These are phyloP conservation scores for Octodonta nipae DNA, from an alignment of 2,888 invertebrate genomes.

Conservation along the genomic window DNA sequence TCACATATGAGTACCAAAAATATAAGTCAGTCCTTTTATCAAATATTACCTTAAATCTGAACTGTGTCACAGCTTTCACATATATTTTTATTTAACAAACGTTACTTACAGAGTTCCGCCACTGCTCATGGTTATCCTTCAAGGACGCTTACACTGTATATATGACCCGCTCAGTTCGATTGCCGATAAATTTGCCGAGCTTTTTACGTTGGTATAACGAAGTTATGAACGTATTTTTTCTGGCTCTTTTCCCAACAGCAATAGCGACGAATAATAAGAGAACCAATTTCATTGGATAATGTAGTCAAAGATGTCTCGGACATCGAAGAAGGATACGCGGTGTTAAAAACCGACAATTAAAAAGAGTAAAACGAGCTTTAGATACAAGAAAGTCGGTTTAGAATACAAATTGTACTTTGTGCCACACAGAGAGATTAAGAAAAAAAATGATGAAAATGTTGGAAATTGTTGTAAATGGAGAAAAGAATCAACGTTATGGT, in stretches of 20 bases:
- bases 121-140: conserved; percentile 7
- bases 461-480: too few species aligned
- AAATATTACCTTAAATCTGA: too few species aligned
- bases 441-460: too few species aligned
- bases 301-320: conserved; percentile 6
- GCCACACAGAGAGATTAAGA: conserved; percentile 17
- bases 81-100: too few species aligned
- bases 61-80: too few species aligned
- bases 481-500: too few species aligned
- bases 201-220: conserved; percentile 12
- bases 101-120: too few species aligned
- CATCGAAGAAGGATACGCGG: conserved; percentile 3
- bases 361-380: conserved; percentile 11
- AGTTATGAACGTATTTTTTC: conserved; percentile 12
- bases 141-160: conserved; percentile 15
- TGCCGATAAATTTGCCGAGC: conserved; percentile 15
- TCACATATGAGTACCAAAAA: too few species aligned
- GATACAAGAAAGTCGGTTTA: conserved; percentile 16
- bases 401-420: conserved; percentile 21
- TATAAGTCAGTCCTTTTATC: too few species aligned
- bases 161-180: conserved; percentile 13
- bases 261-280: conserved; percentile 8
- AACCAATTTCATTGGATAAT: conserved; percentile 13
- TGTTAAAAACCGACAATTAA: conserved; percentile 21
- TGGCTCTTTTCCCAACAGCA: conserved; percentile 2